Conservation (phyloP, 2,888 invertebrate genomes). For the Apamea sordens region DNA sequence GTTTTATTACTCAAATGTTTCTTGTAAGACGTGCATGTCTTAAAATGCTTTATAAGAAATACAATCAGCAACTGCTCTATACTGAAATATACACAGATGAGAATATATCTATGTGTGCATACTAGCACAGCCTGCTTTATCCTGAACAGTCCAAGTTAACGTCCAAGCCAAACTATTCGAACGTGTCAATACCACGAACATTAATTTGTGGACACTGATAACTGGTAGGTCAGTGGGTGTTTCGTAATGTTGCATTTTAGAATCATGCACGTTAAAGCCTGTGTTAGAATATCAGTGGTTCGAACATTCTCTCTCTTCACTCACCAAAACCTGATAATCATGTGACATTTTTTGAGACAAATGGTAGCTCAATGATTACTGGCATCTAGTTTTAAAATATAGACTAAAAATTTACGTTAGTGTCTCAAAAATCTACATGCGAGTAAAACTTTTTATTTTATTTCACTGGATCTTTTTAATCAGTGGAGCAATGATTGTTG, state of each 20-base stretch:
- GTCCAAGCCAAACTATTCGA: not conserved
- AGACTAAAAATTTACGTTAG: not conserved
- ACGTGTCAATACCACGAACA: constrained; percentile 21
- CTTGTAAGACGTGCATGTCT: not conserved
- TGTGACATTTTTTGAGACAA: not conserved
- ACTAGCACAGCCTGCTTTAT: not conserved
- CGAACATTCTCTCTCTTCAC: not conserved
- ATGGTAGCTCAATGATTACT: not conserved
- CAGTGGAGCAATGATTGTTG: not conserved
- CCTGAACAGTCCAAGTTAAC: not conserved
- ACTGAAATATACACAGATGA: not conserved
- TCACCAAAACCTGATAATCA: not conserved
- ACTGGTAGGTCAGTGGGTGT: not conserved
- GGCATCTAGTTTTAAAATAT: not conserved
- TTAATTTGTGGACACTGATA: constrained; percentile 11
- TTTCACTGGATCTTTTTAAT: not conserved
- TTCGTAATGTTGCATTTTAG: not conserved
- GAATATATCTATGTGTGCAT: not conserved
- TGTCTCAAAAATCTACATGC: not conserved
- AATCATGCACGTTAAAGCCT: not conserved
- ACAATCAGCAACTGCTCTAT: not conserved
- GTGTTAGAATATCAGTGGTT: not conserved
- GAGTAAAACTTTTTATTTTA: not conserved
- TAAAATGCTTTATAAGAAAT: not conserved
- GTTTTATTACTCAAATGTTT: not conserved